A percentile compares a stretch with the other conserved stretches of the same genome.
These are phyloP conservation scores for Clarias fuscus DNA, from an alignment of 2,797 vertebrate genomes.

Conservation along the genomic window DNA sequence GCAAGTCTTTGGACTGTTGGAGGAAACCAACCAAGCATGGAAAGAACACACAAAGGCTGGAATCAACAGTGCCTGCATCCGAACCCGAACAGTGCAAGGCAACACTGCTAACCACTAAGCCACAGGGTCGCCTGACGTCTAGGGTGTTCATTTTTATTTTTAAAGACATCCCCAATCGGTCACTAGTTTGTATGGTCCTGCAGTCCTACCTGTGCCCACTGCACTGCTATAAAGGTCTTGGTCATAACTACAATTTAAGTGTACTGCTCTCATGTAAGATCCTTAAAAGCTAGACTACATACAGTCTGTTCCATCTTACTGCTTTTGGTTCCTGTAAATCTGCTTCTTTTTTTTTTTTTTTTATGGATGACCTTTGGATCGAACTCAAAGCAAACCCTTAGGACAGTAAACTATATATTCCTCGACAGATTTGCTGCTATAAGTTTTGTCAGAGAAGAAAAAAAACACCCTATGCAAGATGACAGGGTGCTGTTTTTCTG, in stretches of 20 bases:
- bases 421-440: constrained; percentile 27
- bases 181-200: too few species aligned
- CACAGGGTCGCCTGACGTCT: too few species aligned
- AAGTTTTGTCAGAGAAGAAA: constrained; percentile 41
- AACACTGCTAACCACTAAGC: too few species aligned
- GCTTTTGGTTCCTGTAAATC: not conserved
- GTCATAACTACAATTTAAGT: not conserved
- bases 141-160: too few species aligned
- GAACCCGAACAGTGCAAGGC: too few species aligned
- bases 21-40: too few species aligned
- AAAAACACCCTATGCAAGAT: constrained; percentile 22
- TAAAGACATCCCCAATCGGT: too few species aligned
- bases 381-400: constrained; percentile 6
- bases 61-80: too few species aligned
- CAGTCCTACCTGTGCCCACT: too few species aligned
- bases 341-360: not conserved
- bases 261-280: not conserved
- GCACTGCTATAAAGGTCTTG: constrained; percentile 1
- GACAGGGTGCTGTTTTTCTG: constrained; percentile 34
- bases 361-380: constrained; percentile 25
- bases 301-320: not conserved
- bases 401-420: constrained; percentile 8
- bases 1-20: too few species aligned
- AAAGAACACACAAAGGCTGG: too few species aligned
- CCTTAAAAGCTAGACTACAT: not conserved